phyloP scores from a whole-genome alignment of 2,113 vertebrate species.

The Hippocampus barbouri region DNA sequence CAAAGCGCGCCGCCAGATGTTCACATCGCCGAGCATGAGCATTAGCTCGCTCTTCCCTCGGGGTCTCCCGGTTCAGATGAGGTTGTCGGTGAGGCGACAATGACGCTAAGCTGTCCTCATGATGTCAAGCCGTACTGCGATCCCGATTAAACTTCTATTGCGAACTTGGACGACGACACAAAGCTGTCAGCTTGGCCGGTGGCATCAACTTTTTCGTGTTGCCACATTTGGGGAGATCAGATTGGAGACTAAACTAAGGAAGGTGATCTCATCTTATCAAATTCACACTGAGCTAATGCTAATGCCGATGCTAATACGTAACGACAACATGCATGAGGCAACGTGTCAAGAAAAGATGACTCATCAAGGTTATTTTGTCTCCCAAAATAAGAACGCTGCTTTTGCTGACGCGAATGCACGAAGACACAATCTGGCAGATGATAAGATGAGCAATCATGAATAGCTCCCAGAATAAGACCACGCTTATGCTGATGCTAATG shows the following conservation, averaged over 20 bases:
- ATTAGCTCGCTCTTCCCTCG: not conserved
- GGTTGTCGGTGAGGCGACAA: not conserved
- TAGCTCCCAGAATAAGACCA: no score
- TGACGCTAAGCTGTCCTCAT: not conserved
- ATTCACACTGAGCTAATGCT: not conserved
- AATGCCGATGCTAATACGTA: no score
- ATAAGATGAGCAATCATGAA: no score
- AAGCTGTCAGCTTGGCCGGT: not conserved
- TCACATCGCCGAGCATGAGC: not conserved
- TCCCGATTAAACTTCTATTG: not conserved
- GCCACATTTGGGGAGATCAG: not conserved
- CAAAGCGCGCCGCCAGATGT: conserved; percentile 58
- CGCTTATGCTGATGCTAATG: no score
- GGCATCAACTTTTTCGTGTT: not conserved
- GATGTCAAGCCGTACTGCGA: not conserved
- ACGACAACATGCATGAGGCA: no score
- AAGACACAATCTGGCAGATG: no score
- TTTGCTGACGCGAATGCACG: no score
- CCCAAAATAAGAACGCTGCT: not conserved
- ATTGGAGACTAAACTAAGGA: not conserved
- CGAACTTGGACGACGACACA: not conserved
- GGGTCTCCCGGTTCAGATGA: not conserved
- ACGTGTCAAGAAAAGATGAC: no score
- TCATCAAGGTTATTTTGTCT: not conserved
- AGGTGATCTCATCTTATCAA: not conserved